Base-by-base conservation (phyloP, 2,797 vertebrate genomes). In the Megalops cyprinoides region DNA sequence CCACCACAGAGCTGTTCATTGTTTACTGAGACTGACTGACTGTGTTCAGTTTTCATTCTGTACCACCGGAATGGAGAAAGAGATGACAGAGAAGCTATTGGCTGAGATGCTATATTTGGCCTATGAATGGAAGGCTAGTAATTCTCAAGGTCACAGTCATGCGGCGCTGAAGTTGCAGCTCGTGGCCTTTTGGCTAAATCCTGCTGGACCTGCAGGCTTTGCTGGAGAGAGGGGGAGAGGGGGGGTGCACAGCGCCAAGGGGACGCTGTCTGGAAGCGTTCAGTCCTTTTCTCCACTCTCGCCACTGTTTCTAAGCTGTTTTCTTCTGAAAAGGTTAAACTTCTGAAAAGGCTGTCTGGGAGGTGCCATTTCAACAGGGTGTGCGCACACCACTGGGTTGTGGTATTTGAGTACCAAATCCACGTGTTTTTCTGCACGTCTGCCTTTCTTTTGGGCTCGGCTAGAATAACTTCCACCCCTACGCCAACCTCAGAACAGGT, bases 1-100 rank as follows among this genome's bases (percentile, higher is more conserved):
- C 44, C 79, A 81, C 78, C 60, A 78, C 51, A 82, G 56, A 69
- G 77, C 80, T 60, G 58, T 81, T 46, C 76, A 67, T 67, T 67
- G 39, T 44, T 71, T 37, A 23, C 23, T 23, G 37, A 39, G 20
- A 12, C 37, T 71, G 67, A 44, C 67, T 23, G 67, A 39, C 71
- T 65, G 60, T 65, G 60, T n/a, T 82, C 67, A 42, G 71, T 76
- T 79, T 77, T 82, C 28, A 48, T 62, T 76, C 65, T 44, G 25
- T 2, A 74, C 48, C 71, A 71, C 74, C 71, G 67, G 39, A 37
- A 53, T 20, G 20, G 28, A 76, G 37, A 53, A 53, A 51, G 25
- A 51, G 44, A 37, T 31, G n/a, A 37, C 28, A 51, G 51, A 4
- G 51, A 4, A 56, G 48, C 31, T 31, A 55, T 37, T 76, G 74